Base-by-base conservation (phyloP, 2,888 invertebrate genomes). In the Dysmachus trigonus region DNA sequence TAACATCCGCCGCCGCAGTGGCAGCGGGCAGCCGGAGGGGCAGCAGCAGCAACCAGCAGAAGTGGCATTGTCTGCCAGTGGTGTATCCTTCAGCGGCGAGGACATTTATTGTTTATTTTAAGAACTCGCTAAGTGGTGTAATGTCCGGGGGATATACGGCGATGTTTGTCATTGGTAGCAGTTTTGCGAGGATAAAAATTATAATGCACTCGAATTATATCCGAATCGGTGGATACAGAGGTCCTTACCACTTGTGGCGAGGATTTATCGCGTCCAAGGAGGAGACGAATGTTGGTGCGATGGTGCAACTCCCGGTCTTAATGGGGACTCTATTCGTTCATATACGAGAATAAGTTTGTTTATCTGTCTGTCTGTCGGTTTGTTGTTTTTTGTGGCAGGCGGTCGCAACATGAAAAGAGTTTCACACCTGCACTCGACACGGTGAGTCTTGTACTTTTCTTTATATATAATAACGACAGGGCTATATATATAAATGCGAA, bases 31-130 rank as follows among this genome's bases (percentile, higher is more conserved):
- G 81, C 15, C 8, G 8, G 27, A 51, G 33, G 13, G 33, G n/a
- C 22, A 53, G 53, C 51, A 15, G 18, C n/a, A 53, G 38, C 13
- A 41, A 53, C 51, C 51, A 15, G 18, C n/a, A 53, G 38, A 41
- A 41, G 38, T 81, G 53, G 71, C 27, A 53, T 82, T 82, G 35
- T 82, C 53, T 71, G 82, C n/a, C 62, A 35, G 35, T 62, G 62
- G 33, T n/a, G n/a, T 71, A 82, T 84, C 84, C 72, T 72, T 84
- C 71, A 72, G 73, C 73, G 84, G 41, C 84, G 73, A 62, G 8
- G 27, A 84, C 73, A 72, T 84, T 85, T 85, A 85, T 85, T 77
- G 85, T 85, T 85, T 85, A 85, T 85, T 85, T 85, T 85, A 85
- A 85, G 77, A 85, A 77, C 76, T 77, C 62, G 76, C 77, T 85